Evolutionary conservation across 2,113 vertebrate species (phyloP).

Genomic region (Echinops telfairi): DNA sequence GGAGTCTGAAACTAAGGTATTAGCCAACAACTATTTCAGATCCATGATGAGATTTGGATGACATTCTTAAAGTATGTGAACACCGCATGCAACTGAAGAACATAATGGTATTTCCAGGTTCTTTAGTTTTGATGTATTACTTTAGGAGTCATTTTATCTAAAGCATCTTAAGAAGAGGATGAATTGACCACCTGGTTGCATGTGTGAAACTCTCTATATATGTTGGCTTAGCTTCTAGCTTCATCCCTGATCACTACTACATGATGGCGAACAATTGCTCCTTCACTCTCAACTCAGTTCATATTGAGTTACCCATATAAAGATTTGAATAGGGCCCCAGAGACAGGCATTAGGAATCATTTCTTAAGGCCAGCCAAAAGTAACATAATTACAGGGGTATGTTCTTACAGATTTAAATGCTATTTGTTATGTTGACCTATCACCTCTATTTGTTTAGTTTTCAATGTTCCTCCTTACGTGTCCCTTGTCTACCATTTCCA

Average conservation of each 20-base stretch:
- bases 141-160: not conserved
- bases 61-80: constrained; percentile 17
- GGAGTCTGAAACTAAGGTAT: not conserved
- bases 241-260: not conserved
- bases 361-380: not conserved
- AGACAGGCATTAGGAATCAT: not conserved
- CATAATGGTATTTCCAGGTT: not conserved
- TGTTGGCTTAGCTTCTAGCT: not conserved
- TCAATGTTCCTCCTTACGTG: not conserved
- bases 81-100: not conserved
- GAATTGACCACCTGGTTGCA: not conserved
- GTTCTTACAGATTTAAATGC: constrained; percentile 27
- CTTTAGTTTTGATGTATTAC: not conserved
- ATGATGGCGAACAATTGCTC: not conserved
- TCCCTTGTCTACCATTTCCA: constrained; percentile 15
- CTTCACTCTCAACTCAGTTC: not conserved
- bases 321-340: not conserved
- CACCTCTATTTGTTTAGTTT: constrained; percentile 20
- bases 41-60: not conserved
- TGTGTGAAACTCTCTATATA: not conserved
- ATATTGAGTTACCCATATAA: not conserved
- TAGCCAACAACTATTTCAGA: not conserved
- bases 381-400: not conserved
- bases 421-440: not conserved
- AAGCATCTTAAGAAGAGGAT: not conserved